phyloP scores from a whole-genome alignment of 2,113 vertebrate genomes.

The Boleophthalmus pectinirostris region DNA sequence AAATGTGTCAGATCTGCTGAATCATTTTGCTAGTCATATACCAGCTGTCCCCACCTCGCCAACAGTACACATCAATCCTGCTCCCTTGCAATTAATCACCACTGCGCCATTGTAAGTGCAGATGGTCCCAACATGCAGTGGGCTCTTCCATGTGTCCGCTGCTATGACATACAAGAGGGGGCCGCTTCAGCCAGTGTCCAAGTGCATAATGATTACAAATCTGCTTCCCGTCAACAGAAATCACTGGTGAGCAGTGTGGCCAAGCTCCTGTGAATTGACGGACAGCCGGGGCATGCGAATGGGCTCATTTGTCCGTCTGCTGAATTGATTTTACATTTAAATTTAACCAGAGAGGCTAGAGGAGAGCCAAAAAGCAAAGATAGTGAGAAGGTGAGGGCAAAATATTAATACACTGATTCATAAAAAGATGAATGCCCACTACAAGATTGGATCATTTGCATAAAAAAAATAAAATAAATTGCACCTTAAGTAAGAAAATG shows the following conservation, averaged over 20 bases:
- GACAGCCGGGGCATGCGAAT: conserved; percentile 47
- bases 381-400: not conserved
- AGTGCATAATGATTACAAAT: conserved; percentile 55
- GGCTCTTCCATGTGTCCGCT: conserved; percentile 10
- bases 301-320: conserved; percentile 51
- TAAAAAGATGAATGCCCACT: conserved; percentile 6
- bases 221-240: conserved; percentile 48
- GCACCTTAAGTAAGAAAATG: not conserved
- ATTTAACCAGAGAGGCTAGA: conserved; percentile 25
- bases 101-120: not conserved
- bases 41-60: conserved; percentile 33
- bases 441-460: not conserved
- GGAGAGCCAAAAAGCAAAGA: not conserved
- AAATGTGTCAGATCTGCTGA: conserved; percentile 38
- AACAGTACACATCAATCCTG: conserved; percentile 13
- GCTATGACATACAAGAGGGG: conserved; percentile 22
- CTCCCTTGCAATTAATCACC: conserved; percentile 16
- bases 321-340: conserved; percentile 25
- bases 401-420: conserved; percentile 2
- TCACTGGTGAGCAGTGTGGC: conserved; percentile 33
- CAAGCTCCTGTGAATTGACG: conserved; percentile 37
- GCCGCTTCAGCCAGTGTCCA: conserved; percentile 28
- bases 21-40: conserved; percentile 25
- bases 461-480: not conserved
- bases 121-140: conserved; percentile 6